Evolutionary conservation across 2,888 invertebrate genomes (phyloP).

Genomic region (Campoletis raptor): DNA sequence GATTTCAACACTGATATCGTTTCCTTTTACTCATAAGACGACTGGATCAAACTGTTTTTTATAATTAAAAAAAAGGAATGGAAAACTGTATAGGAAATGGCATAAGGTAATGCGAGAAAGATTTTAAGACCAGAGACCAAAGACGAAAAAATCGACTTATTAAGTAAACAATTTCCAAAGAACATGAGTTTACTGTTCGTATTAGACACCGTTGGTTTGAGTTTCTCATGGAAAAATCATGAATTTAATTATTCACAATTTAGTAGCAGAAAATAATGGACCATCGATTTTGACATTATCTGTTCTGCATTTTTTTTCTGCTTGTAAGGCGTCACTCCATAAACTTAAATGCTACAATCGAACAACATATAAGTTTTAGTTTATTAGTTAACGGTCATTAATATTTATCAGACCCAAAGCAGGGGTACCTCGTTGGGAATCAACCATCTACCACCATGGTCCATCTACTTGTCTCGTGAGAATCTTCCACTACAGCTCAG

Average conservation of each 20-base stretch:
- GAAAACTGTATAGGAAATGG: neutral
- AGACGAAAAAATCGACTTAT: neutral
- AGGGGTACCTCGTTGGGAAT: conserved; percentile 19
- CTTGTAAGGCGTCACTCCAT: neutral
- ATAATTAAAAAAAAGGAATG: neutral
- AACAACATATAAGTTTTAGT: neutral
- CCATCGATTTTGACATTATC: neutral
- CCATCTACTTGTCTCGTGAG: conserved; percentile 37
- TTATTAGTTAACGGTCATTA: conserved; percentile 27
- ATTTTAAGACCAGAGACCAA: neutral
- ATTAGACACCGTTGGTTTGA: neutral
- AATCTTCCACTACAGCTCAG: conserved; percentile 32
- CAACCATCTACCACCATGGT: conserved; percentile 19
- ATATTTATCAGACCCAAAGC: conserved; percentile 42
- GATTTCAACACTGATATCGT: neutral
- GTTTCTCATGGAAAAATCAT: neutral
- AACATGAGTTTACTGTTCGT: neutral
- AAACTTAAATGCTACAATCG: neutral
- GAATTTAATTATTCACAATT: too few relatives aligned
- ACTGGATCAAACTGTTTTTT: neutral
- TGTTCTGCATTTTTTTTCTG: neutral
- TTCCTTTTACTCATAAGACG: too few relatives aligned
- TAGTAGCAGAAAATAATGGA: too few relatives aligned
- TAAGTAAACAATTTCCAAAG: neutral
- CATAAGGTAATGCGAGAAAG: neutral